Percentiles rank a stretch among this genome's conserved stretches.
Conservation (phyloP, 2,113 vertebrate genomes). For the Cyrtonyx montezumae region DNA sequence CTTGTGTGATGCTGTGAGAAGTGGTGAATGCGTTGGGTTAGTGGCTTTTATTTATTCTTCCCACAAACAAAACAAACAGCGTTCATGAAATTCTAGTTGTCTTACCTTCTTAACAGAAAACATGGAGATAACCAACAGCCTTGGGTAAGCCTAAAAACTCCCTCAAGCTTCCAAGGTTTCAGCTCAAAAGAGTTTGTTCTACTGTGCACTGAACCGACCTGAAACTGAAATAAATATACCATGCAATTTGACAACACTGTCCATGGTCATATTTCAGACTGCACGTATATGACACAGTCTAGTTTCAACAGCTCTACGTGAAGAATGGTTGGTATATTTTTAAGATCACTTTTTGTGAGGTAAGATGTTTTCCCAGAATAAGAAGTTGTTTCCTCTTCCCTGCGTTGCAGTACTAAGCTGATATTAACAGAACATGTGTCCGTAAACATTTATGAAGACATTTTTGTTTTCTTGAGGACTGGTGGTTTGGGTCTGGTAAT, state of each 20-base stretch:
- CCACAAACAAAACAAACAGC: not conserved
- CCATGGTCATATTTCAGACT: not conserved
- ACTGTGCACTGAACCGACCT: not conserved
- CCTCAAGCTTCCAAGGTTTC: not conserved
- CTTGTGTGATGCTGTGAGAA: not conserved
- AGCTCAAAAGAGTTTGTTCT: not conserved
- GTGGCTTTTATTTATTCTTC: not conserved
- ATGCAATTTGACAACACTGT: not conserved
- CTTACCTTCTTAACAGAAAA: not conserved
- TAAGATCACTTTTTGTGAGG: not conserved
- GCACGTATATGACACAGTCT: not conserved
- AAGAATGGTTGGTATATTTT: not conserved
- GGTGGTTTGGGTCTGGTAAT: not conserved
- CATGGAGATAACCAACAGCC: not conserved
- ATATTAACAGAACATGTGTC: not conserved
- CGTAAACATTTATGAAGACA: not conserved
- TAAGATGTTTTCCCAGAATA: not conserved
- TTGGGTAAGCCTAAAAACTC: not conserved
- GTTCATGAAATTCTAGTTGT: not conserved
- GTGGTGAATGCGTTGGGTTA: not conserved
- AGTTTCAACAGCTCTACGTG: not conserved
- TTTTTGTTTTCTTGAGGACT: not conserved
- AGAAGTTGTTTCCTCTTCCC: not conserved
- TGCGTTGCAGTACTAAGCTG: not conserved
- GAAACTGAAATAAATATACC: not conserved